Conservation (phyloP, 2,113 vertebrate species). For the Vimba vimba region DNA sequence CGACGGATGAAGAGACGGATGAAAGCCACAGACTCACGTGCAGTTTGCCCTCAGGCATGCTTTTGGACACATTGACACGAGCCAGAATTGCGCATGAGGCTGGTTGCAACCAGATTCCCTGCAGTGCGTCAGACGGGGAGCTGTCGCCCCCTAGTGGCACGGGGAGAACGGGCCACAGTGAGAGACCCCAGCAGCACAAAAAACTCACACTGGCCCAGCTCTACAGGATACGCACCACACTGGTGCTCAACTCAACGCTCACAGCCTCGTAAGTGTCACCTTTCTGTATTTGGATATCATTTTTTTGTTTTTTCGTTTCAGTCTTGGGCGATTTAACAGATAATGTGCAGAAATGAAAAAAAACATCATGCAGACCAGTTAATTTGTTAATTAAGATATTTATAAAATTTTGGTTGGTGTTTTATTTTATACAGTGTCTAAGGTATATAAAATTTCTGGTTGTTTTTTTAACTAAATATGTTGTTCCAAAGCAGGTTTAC, state of each 20-base stretch:
- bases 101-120: neutral
- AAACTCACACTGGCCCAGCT: conserved; percentile 91
- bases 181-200: conserved; percentile 84
- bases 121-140: conserved; percentile 65
- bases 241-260: conserved; percentile 95
- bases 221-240: conserved; percentile 88
- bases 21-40: conserved; percentile 42
- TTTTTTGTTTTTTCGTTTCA: neutral
- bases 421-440: neutral
- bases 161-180: conserved; percentile 64
- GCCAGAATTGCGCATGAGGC: conserved; percentile 38
- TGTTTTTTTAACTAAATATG: no score
- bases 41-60: conserved; percentile 58
- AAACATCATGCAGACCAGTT: neutral
- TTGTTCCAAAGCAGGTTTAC: no score
- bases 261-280: conserved; percentile 89
- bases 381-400: neutral
- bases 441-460: neutral
- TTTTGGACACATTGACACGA: conserved; percentile 58
- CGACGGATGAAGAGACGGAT: neutral
- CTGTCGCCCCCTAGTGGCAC: conserved; percentile 39
- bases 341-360: neutral
- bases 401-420: neutral
- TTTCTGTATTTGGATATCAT: neutral
- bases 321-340: neutral